A percentile compares a stretch with the other conserved stretches of the same genome.
Conservation (phyloP, 2,797 vertebrate genomes). For the Falco peregrinus region DNA sequence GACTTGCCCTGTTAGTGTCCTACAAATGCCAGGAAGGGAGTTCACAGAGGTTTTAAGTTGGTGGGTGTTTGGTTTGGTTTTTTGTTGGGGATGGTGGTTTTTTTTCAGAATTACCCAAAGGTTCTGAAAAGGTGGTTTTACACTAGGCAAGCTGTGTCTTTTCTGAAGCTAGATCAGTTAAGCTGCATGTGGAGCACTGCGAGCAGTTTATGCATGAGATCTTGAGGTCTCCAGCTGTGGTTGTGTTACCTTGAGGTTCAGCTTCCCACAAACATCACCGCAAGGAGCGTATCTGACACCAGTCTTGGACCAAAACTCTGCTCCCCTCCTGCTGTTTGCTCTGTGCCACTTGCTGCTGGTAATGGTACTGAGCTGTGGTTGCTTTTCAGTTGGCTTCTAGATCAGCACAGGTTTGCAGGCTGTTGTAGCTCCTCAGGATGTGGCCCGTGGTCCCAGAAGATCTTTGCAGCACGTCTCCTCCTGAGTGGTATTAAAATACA, state of each 20-base stretch:
- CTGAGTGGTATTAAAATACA: neutral
- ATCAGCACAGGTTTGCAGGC: neutral
- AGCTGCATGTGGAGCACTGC: accelerated
- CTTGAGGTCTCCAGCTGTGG: neutral
- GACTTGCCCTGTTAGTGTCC: neutral
- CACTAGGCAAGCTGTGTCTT: neutral
- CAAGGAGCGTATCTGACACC: neutral
- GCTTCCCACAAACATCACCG: neutral
- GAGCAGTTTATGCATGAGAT: neutral
- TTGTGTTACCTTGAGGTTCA: neutral
- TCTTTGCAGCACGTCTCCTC: neutral
- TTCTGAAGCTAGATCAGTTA: neutral
- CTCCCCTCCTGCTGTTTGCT: neutral
- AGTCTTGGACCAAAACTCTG: neutral
- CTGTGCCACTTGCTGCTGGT: neutral
- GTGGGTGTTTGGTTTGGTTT: accelerated
- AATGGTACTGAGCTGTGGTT: accelerated
- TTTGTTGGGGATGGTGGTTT: too few species aligned
- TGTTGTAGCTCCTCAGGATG: neutral
- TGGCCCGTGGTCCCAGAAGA: accelerated
- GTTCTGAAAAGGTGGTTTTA: neutral
- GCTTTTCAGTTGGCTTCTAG: neutral
- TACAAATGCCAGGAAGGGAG: neutral
- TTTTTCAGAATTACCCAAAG: neutral
- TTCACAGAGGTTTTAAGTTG: neutral